These are phyloP conservation scores for Sphenodon punctatus DNA, from an alignment of 2,797 vertebrate genomes.

Conservation along the genomic window DNA sequence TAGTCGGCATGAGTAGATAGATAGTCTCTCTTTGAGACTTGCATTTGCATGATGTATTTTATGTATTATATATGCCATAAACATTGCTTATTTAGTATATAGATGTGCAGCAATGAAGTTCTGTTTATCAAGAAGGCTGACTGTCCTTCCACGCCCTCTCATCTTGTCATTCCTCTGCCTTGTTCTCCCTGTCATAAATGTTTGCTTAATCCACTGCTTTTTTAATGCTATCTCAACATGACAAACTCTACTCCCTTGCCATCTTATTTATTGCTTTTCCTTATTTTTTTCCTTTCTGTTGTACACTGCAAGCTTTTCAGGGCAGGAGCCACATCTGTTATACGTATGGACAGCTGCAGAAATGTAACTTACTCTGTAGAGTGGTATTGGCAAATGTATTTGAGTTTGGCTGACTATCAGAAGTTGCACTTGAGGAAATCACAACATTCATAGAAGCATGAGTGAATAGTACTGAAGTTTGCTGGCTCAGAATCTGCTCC, in stretches of 20 bases:
- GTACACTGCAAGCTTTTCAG: neutral
- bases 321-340: neutral
- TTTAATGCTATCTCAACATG: fast-evolving
- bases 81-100: no score
- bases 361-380: fast-evolving
- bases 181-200: no score
- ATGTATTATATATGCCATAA: no score
- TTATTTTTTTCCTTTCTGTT: neutral
- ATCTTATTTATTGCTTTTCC: neutral
- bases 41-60: no score
- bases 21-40: no score
- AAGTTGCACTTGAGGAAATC: fast-evolving
- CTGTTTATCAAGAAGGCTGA: no score
- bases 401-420: neutral
- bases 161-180: no score
- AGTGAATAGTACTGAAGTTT: neutral
- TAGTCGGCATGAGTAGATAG: no score
- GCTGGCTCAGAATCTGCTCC: neutral
- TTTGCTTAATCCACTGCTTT: neutral
- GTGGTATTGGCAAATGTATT: neutral
- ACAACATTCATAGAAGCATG: neutral
- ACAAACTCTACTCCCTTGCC: neutral
- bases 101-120: no score
- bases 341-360: neutral
- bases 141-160: no score